Conservation (phyloP, 2,888 invertebrate genomes). For the Tiliacea aurago region DNA sequence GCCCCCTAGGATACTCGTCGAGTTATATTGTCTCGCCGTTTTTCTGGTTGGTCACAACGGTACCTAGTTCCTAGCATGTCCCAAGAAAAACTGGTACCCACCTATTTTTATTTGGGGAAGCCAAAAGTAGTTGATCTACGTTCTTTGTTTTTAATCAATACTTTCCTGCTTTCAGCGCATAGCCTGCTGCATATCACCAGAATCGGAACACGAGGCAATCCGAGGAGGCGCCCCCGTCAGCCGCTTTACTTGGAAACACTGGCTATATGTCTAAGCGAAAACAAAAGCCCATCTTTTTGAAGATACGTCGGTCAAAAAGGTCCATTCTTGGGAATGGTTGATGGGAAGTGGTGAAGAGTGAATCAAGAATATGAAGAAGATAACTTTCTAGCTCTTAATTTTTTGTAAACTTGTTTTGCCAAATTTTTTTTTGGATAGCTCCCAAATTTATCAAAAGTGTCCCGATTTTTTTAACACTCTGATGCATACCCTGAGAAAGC, state of each 20-base stretch:
- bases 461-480: neutral
- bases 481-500: neutral
- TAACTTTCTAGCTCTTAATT: neutral
- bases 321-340: constrained; percentile 5
- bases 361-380: constrained; percentile 20
- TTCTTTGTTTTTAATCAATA: neutral
- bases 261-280: constrained; percentile 91
- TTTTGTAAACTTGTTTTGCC: constrained; percentile 7
- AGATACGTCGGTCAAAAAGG: neutral
- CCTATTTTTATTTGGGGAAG: neutral
- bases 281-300: constrained; percentile 6
- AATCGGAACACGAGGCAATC: constrained; percentile 92
- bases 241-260: constrained; percentile 92
- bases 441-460: neutral
- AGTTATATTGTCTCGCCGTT: too few species aligned
- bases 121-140: neutral
- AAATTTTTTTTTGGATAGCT: neutral
- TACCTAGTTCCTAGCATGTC: neutral
- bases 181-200: constrained; percentile 92
- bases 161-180: constrained; percentile 86
- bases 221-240: constrained; percentile 91
- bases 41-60: neutral
- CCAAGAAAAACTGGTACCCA: too few species aligned
- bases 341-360: constrained; percentile 1
- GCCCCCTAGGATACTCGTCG: too few species aligned